Conservation (phyloP, 1,140 invertebrate species). For the Aphelinus certus region DNA sequence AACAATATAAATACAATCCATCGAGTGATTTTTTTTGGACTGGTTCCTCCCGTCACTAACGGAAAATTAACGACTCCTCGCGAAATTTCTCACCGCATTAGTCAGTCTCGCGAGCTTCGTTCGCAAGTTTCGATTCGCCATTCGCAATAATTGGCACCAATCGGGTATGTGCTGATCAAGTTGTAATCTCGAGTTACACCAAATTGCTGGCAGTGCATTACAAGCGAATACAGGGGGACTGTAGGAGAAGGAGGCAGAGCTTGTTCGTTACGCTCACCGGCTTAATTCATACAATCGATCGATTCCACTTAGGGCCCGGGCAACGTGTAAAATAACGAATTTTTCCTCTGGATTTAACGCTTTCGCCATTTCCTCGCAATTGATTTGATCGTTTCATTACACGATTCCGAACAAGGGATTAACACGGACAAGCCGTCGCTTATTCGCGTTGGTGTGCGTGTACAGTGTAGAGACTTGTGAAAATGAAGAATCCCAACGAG, state of each 20-base stretch:
- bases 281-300: constrained; percentile 53
- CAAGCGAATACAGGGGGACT: constrained; percentile 20
- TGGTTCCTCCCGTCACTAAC: no score
- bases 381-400: constrained; percentile 19
- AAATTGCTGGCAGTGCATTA: constrained; percentile 44
- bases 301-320: constrained; percentile 43
- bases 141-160: no score
- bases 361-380: constrained; percentile 10
- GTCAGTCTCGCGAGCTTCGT: no score
- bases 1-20: no score
- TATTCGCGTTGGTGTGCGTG: background rate
- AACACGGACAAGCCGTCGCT: background rate
- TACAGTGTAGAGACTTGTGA: background rate
- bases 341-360: constrained; percentile 41
- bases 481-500: background rate
- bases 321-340: constrained; percentile 44
- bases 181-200: constrained; percentile 45
- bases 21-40: no score
- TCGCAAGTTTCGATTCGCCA: no score
- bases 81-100: no score
- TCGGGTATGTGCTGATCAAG: no score
- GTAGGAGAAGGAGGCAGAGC: constrained; percentile 43
- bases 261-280: constrained; percentile 51
- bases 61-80: no score
- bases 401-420: background rate